phyloP scores from a whole-genome alignment of 2,797 vertebrate genomes.

The Rhinella marina region DNA sequence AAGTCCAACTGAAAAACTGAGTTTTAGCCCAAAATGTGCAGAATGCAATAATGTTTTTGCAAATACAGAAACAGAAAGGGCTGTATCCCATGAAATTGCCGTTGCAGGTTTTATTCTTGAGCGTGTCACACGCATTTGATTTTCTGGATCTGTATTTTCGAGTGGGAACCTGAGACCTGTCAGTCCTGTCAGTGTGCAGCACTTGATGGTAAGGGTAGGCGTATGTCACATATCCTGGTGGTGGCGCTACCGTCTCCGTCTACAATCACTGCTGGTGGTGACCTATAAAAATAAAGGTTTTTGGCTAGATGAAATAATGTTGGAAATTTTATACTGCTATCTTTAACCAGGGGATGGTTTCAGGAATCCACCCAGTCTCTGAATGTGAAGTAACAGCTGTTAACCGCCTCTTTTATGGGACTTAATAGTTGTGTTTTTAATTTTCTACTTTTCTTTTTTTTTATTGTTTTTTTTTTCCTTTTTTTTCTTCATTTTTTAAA shows the following conservation, averaged over 20 bases:
- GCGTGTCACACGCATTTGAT: background rate
- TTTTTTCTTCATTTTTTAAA: slow-evolving; percentile 68
- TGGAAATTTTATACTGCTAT: slow-evolving; percentile 39
- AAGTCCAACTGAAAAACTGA: too few relatives aligned
- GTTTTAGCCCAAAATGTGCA: too few relatives aligned
- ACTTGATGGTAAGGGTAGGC: slow-evolving; percentile 16
- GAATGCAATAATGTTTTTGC: background rate
- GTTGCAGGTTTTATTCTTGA: slow-evolving; percentile 7
- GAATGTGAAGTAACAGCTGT: slow-evolving; percentile 62
- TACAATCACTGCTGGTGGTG: slow-evolving; percentile 48
- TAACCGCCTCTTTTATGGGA: slow-evolving; percentile 72
- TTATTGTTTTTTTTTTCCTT: slow-evolving; percentile 83
- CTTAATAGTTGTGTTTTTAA: slow-evolving; percentile 79
- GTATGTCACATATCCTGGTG: slow-evolving; percentile 51
- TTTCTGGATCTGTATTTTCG: background rate
- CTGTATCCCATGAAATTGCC: background rate
- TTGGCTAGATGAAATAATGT: slow-evolving; percentile 1
- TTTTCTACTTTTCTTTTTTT: slow-evolving; percentile 90
- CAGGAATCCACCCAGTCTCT: slow-evolving; percentile 56
- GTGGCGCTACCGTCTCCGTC: slow-evolving; percentile 49
- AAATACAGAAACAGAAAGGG: background rate
- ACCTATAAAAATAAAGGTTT: slow-evolving; percentile 29
- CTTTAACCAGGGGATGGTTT: slow-evolving; percentile 35
- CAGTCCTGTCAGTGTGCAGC: slow-evolving; percentile 17
- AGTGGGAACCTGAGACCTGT: background rate